Evolutionary conservation across 2,888 invertebrate species (phyloP).

Genomic region (Toxonevra muliebris): DNA sequence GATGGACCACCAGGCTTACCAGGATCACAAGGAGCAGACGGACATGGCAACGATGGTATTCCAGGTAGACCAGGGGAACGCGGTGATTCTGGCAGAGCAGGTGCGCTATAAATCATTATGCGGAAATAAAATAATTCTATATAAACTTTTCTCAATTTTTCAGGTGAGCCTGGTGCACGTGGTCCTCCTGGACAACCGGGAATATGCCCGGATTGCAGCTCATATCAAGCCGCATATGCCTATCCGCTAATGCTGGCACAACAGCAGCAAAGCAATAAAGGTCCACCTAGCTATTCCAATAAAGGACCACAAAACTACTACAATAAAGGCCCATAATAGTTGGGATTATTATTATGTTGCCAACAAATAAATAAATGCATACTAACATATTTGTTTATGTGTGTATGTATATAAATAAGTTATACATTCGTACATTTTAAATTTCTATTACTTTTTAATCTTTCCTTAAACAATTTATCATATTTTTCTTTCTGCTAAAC

Average conservation of each 20-base stretch:
- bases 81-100: constrained; percentile 79
- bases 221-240: constrained; percentile 51
- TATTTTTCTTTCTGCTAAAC: too few species aligned
- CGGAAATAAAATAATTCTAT: background rate
- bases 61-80: constrained; percentile 80
- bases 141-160: background rate
- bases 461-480: too few species aligned
- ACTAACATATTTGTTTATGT: too few species aligned
- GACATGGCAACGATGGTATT: constrained; percentile 71
- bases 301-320: constrained; percentile 51
- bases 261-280: constrained; percentile 51
- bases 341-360: too few species aligned
- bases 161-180: constrained; percentile 72
- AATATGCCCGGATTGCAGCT: constrained; percentile 55
- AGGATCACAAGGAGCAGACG: constrained; percentile 80
- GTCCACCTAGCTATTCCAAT: constrained; percentile 45
- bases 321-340: constrained; percentile 41
- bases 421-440: too few species aligned
- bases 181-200: constrained; percentile 70
- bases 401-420: too few species aligned
- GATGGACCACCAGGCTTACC: constrained; percentile 71
- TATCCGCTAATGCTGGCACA: constrained; percentile 48
- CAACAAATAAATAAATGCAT: too few species aligned
- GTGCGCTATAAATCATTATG: constrained; percentile 60
- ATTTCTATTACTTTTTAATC: too few species aligned